These are phyloP conservation scores for Andrena cerasifolii DNA, from an alignment of 1,140 invertebrate genomes.

Conservation along the genomic window DNA sequence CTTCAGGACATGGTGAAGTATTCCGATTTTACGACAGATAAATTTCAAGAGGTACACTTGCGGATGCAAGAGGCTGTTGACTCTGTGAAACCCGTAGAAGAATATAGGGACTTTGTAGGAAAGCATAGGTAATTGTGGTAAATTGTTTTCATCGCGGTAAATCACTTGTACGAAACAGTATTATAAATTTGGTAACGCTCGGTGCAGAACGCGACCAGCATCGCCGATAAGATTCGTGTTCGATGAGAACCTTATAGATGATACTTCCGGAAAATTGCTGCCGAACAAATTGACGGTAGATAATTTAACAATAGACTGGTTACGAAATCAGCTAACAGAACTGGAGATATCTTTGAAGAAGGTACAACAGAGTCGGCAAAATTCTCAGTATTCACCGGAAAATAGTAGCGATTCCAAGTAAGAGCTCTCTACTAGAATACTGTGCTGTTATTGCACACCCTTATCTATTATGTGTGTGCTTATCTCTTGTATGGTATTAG, in stretches of 20 bases:
- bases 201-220: slow-evolving; percentile 86
- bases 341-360: slow-evolving; percentile 85
- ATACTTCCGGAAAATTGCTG: slow-evolving; percentile 90
- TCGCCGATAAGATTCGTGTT: slow-evolving; percentile 91
- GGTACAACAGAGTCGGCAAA: slow-evolving; percentile 76
- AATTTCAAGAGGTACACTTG: slow-evolving; percentile 89
- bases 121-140: slow-evolving; percentile 88
- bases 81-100: slow-evolving; percentile 89
- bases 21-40: slow-evolving; percentile 89
- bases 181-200: slow-evolving; percentile 17
- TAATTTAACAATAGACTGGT: slow-evolving; percentile 94
- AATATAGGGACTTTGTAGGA: slow-evolving; percentile 92
- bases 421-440: background rate
- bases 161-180: background rate
- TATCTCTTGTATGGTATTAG: slow-evolving; percentile 49
- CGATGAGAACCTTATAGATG: slow-evolving; percentile 92
- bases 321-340: slow-evolving; percentile 89
- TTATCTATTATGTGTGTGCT: background rate
- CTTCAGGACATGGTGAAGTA: slow-evolving; percentile 88
- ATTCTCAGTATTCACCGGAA: slow-evolving; percentile 70
- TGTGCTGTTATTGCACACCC: background rate
- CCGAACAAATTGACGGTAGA: slow-evolving; percentile 94
- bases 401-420: slow-evolving; percentile 77
- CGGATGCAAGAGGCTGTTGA: slow-evolving; percentile 88
- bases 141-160: slow-evolving; percentile 4